Evolutionary conservation across 2,888 invertebrate genomes (phyloP).

Genomic region (Sphaerolaimus hirsutus): DNA sequence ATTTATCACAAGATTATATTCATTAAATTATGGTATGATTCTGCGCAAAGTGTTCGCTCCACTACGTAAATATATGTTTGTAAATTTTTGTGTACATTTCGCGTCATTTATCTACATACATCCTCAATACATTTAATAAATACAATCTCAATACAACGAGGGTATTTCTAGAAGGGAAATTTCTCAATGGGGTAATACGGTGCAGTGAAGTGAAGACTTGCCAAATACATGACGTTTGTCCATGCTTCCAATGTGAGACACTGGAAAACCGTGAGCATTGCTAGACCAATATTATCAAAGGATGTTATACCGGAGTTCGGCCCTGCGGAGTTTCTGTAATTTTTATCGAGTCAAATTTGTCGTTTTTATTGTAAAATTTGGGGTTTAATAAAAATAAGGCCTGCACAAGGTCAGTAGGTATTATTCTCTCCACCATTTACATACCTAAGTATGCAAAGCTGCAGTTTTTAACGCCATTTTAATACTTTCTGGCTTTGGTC

Average conservation of each 20-base stretch:
- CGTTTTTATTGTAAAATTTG: neutral
- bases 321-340: constrained; percentile 31
- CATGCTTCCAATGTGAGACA: constrained; percentile 99
- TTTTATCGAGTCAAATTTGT: neutral
- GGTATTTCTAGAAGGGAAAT: neutral
- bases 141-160: neutral
- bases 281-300: constrained; percentile 96
- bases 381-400: too few species aligned
- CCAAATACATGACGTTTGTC: constrained; percentile 97
- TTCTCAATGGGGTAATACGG: neutral
- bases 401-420: too few species aligned
- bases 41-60: too few species aligned
- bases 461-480: too few species aligned
- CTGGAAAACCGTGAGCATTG: constrained; percentile 98
- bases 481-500: too few species aligned
- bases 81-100: too few species aligned
- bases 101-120: too few species aligned
- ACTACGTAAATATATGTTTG: too few species aligned
- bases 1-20: too few species aligned
- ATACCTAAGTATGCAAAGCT: too few species aligned
- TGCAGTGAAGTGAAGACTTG: constrained; percentile 32
- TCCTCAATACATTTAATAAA: neutral
- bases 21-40: too few species aligned
- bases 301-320: constrained; percentile 91
- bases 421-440: too few species aligned